phyloP scores from a whole-genome alignment of 2,888 invertebrate species.

The Coelogynopora nodosa region DNA sequence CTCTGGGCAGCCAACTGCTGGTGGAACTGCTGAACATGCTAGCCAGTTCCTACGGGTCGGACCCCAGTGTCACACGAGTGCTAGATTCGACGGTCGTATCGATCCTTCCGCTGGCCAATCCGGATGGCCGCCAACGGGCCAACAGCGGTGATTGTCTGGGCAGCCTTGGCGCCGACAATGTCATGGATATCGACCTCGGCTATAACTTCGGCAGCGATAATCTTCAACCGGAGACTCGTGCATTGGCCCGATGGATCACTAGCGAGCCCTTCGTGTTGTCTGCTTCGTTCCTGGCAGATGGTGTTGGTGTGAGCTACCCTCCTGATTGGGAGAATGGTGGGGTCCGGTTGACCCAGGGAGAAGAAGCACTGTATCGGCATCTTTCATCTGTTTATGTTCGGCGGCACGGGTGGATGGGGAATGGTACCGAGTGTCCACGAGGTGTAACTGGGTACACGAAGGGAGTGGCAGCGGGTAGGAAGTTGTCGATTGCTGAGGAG shows the following conservation, averaged over 20 bases:
- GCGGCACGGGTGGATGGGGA: not conserved
- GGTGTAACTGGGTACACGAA: not conserved
- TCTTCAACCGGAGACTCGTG: not conserved
- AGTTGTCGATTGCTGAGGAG: not conserved
- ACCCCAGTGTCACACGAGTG: not conserved
- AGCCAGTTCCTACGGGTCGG: not conserved
- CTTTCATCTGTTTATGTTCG: not conserved
- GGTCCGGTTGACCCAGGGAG: no score
- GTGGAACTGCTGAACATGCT: not conserved
- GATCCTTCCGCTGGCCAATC: not conserved
- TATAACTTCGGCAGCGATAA: not conserved
- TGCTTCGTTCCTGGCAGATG: not conserved
- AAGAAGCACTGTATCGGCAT: not conserved
- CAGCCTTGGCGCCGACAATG: not conserved
- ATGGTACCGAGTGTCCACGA: not conserved
- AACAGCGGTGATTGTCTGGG: not conserved
- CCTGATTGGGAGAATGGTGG: not conserved
- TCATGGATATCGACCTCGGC: not conserved
- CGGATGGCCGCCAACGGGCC: not conserved
- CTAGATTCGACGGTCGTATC: not conserved
- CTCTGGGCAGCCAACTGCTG: slow-evolving; percentile 8
- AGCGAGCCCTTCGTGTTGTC: not conserved
- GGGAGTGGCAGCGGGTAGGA: not conserved
- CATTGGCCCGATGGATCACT: not conserved
- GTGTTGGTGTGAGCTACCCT: slow-evolving; percentile 3